Percentiles rank a stretch among this genome's conserved stretches.
phyloP scores from a whole-genome alignment of 2,797 vertebrate genomes.

The Acropternis orthonyx region DNA sequence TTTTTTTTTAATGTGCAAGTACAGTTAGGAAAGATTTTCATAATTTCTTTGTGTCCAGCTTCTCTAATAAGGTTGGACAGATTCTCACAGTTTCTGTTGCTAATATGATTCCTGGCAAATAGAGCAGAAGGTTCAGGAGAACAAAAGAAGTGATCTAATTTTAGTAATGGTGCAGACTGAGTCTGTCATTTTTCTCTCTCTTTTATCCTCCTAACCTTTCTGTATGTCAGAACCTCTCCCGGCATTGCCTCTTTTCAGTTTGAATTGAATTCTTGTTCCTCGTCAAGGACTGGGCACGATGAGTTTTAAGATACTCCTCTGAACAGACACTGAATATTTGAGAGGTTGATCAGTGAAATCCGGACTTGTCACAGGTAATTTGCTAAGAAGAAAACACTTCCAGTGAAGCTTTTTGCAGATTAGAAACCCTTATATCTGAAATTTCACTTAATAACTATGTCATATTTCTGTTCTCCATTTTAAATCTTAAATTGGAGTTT shows the following conservation, averaged over 20 bases:
- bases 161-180: conserved; percentile 66
- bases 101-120: conserved; percentile 73
- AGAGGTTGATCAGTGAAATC: conserved; percentile 22
- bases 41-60: conserved; percentile 48
- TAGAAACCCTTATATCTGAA: conserved; percentile 34
- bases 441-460: conserved; percentile 31
- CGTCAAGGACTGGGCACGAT: neutral
- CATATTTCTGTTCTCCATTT: neutral
- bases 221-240: conserved; percentile 60
- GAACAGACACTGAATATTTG: conserved; percentile 28
- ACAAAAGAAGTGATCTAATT: conserved; percentile 74
- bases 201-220: conserved; percentile 46
- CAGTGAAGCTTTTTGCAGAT: neutral
- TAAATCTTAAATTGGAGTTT: neutral
- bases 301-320: conserved; percentile 9
- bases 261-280: conserved; percentile 65
- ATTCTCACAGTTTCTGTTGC: conserved; percentile 73
- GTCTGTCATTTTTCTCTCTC: conserved; percentile 50
- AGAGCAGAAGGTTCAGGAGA: conserved; percentile 74
- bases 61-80: conserved; percentile 65
- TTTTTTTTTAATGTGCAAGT: neutral
- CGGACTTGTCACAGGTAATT: conserved; percentile 40
- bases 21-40: conserved; percentile 48
- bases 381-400: neutral
- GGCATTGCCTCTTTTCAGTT: conserved; percentile 18